Base-by-base conservation (phyloP, 1,140 invertebrate species). In the Neodiprion lecontei region DNA sequence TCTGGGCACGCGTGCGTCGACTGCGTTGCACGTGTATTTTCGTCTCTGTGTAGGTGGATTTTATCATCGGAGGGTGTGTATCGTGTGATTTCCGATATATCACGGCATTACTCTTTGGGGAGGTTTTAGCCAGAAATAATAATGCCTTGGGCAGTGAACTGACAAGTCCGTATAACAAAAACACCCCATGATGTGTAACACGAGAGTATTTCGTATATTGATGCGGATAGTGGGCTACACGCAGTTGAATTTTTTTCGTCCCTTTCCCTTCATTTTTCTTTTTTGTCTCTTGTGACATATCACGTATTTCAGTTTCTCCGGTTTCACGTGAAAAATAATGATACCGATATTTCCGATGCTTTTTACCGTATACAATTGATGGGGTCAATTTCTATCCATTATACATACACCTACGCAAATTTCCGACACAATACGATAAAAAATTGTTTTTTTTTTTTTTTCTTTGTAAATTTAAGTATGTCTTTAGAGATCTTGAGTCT, bases 41-140 rank as follows among this genome's bases (percentile, higher is more conserved):
- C 4, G 11, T 61, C 11, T 9, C 53, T 17, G 53, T 17, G 53
- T 61, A 0, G 14, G n/a, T 61, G n/a, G 11, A 61, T 61, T 61
- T 61, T 61, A 61, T 61, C 53, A 23, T 47, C 9, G 14, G 67
- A 23, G 40, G 40, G 40, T 47, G 12, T 7, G 23, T 69, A 11
- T 14, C 7, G 17, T 47, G 67, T 7, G 67, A 47, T 69, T 12
- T 47, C 67, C 21, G 21, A 23, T 47, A 17, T 21, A 65, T 21
- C 12, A 65, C 17, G 23, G 40, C 40, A 69, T 69, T 69, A 11
- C 67, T 47, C 67, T 47, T 21, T 69, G 21, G 67, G 67, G 67
- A 69, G 11, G 23, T 47, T 69, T 21, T 47, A 69, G 21, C 67
- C 3, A 23, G 67, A 69, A 69, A 69, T 69, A 69, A 69, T 69